Percentiles rank a stretch among this genome's conserved stretches.
These are phyloP conservation scores for Lepus europaeus DNA, from an alignment of 2,113 vertebrate species.

Conservation along the genomic window DNA sequence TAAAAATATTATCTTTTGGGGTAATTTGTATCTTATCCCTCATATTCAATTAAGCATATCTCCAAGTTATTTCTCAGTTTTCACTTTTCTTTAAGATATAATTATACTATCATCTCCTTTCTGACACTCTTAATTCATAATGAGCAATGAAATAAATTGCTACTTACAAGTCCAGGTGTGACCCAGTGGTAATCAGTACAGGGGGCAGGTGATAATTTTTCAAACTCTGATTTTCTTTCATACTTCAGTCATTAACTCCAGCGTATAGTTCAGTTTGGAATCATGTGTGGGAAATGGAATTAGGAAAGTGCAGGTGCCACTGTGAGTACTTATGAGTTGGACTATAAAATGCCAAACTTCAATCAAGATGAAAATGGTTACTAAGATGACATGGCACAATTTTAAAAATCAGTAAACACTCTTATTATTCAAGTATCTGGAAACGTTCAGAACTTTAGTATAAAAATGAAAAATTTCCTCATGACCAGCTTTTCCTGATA, in stretches of 20 bases:
- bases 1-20: not conserved
- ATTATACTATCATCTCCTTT: not conserved
- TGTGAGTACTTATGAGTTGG: not conserved
- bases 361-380: not conserved
- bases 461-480: not conserved
- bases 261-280: not conserved
- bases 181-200: not conserved
- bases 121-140: slow-evolving; percentile 10
- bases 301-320: not conserved
- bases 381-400: not conserved
- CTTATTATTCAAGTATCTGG: not conserved
- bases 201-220: not conserved
- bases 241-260: not conserved
- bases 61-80: not conserved
- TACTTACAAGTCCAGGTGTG: slow-evolving; percentile 16
- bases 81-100: slow-evolving; percentile 1
- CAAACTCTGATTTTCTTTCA: not conserved
- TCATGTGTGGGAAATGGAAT: not conserved
- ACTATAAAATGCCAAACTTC: not conserved
- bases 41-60: not conserved
- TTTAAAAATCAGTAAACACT: not conserved
- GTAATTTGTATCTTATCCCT: not conserved
- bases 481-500: not conserved
- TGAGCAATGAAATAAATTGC: slow-evolving; percentile 25
- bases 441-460: not conserved